phyloP scores from a whole-genome alignment of 1,140 invertebrate species.

The Littorina saxatilis region DNA sequence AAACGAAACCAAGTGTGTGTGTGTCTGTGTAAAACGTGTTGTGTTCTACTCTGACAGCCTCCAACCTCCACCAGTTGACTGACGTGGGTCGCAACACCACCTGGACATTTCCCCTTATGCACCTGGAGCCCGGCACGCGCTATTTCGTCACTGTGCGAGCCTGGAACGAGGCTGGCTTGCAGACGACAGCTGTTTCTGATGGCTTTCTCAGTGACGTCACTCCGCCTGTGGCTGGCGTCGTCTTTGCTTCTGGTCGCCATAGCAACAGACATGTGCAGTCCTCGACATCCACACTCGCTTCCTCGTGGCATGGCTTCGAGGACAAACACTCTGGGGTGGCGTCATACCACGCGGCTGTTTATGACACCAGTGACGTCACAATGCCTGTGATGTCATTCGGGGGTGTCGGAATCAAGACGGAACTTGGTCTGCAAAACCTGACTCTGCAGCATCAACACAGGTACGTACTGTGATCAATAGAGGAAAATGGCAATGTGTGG shows the following conservation, averaged over 20 bases:
- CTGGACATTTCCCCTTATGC: slow-evolving; percentile 2
- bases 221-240: slow-evolving; percentile 44
- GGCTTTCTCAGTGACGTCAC: slow-evolving; percentile 49
- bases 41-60: no score
- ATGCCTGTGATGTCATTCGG: not conserved
- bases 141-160: slow-evolving; percentile 51
- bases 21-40: no score
- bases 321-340: slow-evolving; percentile 49
- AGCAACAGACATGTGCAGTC: slow-evolving; percentile 27
- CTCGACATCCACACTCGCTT: slow-evolving; percentile 21
- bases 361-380: not conserved
- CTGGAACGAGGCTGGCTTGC: slow-evolving; percentile 45
- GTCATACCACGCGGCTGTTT: slow-evolving; percentile 44
- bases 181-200: slow-evolving; percentile 46
- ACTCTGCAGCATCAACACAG: slow-evolving; percentile 34
- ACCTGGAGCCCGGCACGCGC: slow-evolving; percentile 41
- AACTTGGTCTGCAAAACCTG: slow-evolving; percentile 12
- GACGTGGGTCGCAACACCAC: slow-evolving; percentile 32
- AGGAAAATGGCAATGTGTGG: no score
- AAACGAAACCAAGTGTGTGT: no score
- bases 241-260: slow-evolving; percentile 47
- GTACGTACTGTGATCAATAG: no score
- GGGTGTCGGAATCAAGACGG: slow-evolving; percentile 30
- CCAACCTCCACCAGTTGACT: not conserved
- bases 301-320: slow-evolving; percentile 55